Base-by-base conservation (phyloP, 2,888 invertebrate species). In the Abscondita cerata region DNA sequence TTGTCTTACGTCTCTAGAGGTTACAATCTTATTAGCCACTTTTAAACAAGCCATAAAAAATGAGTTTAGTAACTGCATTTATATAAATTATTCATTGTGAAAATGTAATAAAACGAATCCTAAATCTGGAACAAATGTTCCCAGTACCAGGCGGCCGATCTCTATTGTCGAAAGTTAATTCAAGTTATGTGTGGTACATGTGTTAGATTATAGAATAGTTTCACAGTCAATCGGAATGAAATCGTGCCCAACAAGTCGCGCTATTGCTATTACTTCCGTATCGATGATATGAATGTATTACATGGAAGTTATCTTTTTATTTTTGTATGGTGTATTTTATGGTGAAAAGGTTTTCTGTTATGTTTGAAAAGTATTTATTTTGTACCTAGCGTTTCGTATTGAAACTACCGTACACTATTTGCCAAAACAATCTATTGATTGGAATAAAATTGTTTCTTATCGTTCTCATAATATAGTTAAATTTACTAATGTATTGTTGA, bases 181-280 rank as follows among this genome's bases (percentile, higher is more conserved):
- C 33, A 31, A 53, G 41, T 60, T 60, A 54, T 60, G 52, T 60
- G 60, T 51, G 44, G 44, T 60, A 53, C 53, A 54, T 54, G 54
- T 60, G 54, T 19, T 54, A 60, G 44, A 60, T 61, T 56, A 56
- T 55, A 47, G 51, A 56, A 56, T 46, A 38, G 48, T 68, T 72
- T 68, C 64, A 69, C 63, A 67, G 64, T 64, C 68, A 70, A 70
- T 70, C 70, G 66, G 62, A 63, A 59, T 59, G 25, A 25, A 25
- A 6, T 66, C 62, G 61, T 68, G 70, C 68, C 69, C 56, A 64
- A 64, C 69, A 65, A 68, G 66, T 62, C 68, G 61, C 66, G 67
- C 64, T 67, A 70, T 68, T 65, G 64, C 60, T 64, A 68, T 69
- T 66, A 65, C 59, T 63, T 47, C 59, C 52, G 51, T 64, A 66